Evolutionary conservation across 1,140 invertebrate genomes (phyloP), one percentile per base, ranked within the genome.

Genomic region (Magallana ariakensis): DNA sequence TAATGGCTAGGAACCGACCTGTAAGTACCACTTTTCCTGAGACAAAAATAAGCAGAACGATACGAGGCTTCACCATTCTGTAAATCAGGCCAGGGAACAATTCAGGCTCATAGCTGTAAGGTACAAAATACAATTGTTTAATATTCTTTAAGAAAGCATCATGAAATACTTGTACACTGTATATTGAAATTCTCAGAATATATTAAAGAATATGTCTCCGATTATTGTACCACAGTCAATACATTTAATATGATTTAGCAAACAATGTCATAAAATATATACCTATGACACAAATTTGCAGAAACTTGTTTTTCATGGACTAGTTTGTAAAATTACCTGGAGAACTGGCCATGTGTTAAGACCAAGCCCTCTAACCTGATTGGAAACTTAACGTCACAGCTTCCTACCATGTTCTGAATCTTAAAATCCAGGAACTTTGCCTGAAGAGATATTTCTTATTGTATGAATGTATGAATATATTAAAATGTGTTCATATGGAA

Each of bases 381-480:
- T 7, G 99, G 98, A 95, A 99, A 99, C 94, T 99, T 99, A 0
- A 99, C 98, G 95, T 99, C 99, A 95, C 98, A 99, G 93, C 98
- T 99, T 13, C 98, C 99, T 66, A 99, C 99, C 98, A 99, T 99
- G 94, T 99, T 99, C 95, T 99, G 99, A 90, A 99, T 99, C 96
- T 99, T 99, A 94, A 99, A 99, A 93, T 99, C 98, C 82, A 99
- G 96, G 95, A 99, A 99, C 95, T 99, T 99, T 8, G 99, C 99
- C 96, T 99, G 95, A 85, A 96, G 96, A 81, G 13, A 86, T 80
- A 85, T 85, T 80, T 46, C 33, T 46, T 46, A 46, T 46, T 46
- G 2, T 46, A 46, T 4, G 1, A 46, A 46, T 46, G 33, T 46
- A 46, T 46, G 33, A 46, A 46, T 46, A 46, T 46, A n/a, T n/a